These are phyloP conservation scores for Dromius quadrimaculatus DNA, from an alignment of 2,888 invertebrate species.

Conservation along the genomic window DNA sequence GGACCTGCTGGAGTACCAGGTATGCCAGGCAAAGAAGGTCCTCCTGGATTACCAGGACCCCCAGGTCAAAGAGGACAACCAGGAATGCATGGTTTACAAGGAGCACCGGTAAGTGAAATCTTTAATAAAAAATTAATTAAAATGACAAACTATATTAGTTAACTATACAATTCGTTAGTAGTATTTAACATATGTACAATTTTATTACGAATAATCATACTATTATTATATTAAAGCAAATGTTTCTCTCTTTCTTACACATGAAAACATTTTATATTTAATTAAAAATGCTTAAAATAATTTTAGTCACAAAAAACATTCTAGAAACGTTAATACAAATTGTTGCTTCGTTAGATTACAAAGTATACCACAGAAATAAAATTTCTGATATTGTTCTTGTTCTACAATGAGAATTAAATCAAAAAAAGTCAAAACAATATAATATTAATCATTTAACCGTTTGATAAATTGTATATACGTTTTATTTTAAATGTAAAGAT, in stretches of 20 bases:
- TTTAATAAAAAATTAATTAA: conserved; percentile 15
- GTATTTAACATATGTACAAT: conserved; percentile 28
- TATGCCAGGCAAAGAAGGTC: conserved; percentile 70
- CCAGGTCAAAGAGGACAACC: conserved; percentile 72
- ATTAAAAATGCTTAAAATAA: conserved; percentile 10
- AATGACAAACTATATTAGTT: conserved; percentile 16
- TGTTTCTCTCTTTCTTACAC: no score
- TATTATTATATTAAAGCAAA: conserved; percentile 13
- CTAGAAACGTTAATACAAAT: conserved; percentile 19
- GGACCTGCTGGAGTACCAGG: conserved; percentile 73
- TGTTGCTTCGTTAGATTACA: no score
- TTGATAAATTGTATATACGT: conserved; percentile 29
- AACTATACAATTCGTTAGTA: conserved; percentile 13
- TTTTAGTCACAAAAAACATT: conserved; percentile 18
- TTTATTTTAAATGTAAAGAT: conserved; percentile 22
- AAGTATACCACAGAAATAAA: conserved; percentile 6
- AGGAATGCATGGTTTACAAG: conserved; percentile 73
- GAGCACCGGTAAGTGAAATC: conserved; percentile 69
- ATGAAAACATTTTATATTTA: no score
- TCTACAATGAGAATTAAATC: neutral
- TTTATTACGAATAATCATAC: neutral
- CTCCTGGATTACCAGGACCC: conserved; percentile 71
- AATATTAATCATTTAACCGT: conserved; percentile 16
- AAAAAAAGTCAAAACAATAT: conserved; percentile 10
- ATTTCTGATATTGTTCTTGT: neutral